Percentiles rank a stretch among this genome's conserved stretches.
phyloP scores from a whole-genome alignment of 2,888 invertebrate genomes.

The Linnaemya vulpina region DNA sequence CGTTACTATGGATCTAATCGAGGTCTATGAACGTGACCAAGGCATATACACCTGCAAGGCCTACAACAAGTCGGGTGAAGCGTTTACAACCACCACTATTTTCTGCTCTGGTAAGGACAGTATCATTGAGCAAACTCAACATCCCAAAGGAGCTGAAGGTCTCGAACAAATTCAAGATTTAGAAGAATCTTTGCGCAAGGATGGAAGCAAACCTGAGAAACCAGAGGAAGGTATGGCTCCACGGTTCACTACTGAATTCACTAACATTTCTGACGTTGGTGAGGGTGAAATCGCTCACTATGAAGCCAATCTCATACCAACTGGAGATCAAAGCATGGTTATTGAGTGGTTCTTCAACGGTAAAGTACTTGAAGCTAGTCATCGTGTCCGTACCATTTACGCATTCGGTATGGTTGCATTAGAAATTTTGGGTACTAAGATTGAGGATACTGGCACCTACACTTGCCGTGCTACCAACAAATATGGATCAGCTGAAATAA shows the following conservation, averaged over 20 bases:
- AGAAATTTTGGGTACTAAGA: conserved; percentile 96
- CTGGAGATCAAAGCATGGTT: conserved; percentile 96
- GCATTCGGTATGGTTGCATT: conserved; percentile 99
- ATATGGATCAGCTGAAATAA: conserved; percentile 94
- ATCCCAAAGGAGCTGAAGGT: conserved; percentile 97
- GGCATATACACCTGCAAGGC: conserved; percentile 97
- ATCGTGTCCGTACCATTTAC: conserved; percentile 95
- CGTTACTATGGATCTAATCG: conserved; percentile 95
- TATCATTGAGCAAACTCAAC: conserved; percentile 94
- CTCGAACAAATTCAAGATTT: conserved; percentile 95
- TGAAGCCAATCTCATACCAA: conserved; percentile 97
- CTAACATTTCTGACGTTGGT: conserved; percentile 91
- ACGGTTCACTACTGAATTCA: conserved; percentile 93
- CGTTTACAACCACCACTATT: conserved; percentile 95
- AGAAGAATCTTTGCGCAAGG: conserved; percentile 91
- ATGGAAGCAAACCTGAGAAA: conserved; percentile 87
- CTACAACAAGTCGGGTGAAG: conserved; percentile 93
- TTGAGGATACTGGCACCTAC: conserved; percentile 95
- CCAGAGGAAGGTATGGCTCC: conserved; percentile 93
- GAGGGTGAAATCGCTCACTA: conserved; percentile 99
- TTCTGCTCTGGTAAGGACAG: conserved; percentile 92
- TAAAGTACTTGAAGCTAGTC: conserved; percentile 93
- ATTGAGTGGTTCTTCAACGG: conserved; percentile 99
- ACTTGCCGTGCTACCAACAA: conserved; percentile 94
- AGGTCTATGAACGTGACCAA: conserved; percentile 96